These are phyloP conservation scores for Engystomops pustulosus DNA, from an alignment of 2,113 vertebrate genomes.

Conservation along the genomic window DNA sequence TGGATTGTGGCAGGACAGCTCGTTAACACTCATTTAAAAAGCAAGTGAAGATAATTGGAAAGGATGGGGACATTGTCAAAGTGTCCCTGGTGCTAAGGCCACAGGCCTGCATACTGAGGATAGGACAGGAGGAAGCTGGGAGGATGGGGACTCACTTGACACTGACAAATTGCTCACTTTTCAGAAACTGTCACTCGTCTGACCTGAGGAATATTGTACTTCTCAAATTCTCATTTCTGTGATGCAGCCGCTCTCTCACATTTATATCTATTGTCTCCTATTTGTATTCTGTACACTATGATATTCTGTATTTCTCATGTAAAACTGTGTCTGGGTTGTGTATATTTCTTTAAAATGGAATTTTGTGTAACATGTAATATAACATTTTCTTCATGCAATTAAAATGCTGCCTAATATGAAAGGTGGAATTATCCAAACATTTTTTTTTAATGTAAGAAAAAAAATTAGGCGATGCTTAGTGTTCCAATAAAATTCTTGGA, in stretches of 20 bases:
- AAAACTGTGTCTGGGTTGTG: not conserved
- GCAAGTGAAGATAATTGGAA: constrained; percentile 56
- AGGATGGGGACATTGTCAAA: constrained; percentile 57
- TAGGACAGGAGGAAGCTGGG: constrained; percentile 21
- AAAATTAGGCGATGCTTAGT: too few relatives aligned
- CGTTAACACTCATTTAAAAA: constrained; percentile 59
- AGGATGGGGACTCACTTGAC: constrained; percentile 28
- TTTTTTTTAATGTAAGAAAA: too few relatives aligned
- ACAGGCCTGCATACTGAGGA: constrained; percentile 27
- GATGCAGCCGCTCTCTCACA: constrained; percentile 12
- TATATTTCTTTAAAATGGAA: not conserved
- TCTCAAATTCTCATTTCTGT: constrained; percentile 46
- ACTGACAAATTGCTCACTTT: constrained; percentile 57
- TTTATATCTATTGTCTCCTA: constrained; percentile 4
- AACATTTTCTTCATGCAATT: not conserved
- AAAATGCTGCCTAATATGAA: not conserved
- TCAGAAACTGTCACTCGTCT: constrained; percentile 50
- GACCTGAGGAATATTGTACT: constrained; percentile 55
- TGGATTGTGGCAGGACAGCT: constrained; percentile 52
- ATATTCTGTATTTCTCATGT: not conserved
- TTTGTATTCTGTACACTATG: not conserved
- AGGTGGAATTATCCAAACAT: too few relatives aligned
- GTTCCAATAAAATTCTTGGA: too few relatives aligned
- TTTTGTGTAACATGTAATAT: not conserved
- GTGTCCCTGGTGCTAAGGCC: constrained; percentile 48